Percentiles rank a stretch among this genome's conserved stretches.
Evolutionary conservation across 2,797 vertebrate species (phyloP).

Genomic region (Oreonectes daqikongensis): DNA sequence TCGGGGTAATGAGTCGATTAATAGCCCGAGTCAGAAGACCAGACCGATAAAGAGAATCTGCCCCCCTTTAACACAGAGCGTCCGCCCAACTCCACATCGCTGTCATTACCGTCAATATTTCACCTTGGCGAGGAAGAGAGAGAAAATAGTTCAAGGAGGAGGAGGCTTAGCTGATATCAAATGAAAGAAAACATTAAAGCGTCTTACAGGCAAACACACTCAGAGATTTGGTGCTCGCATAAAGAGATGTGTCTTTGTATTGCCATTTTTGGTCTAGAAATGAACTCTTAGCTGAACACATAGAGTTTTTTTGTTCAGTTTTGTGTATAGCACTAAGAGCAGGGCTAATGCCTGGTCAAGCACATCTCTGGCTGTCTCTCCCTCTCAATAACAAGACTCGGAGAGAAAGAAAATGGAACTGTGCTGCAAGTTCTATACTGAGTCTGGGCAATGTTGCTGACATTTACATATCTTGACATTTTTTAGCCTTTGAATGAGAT

Average conservation of each 20-base stretch:
- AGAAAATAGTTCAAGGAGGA: slow-evolving; percentile 38
- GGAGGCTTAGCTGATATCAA: slow-evolving; percentile 38
- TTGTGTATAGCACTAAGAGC: slow-evolving; percentile 14
- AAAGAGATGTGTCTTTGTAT: not conserved
- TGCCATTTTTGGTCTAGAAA: not conserved
- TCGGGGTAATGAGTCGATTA: slow-evolving; percentile 48
- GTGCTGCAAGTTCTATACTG: slow-evolving; percentile 13
- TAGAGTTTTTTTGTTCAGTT: not conserved
- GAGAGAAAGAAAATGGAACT: slow-evolving; percentile 1
- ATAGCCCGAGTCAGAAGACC: slow-evolving; percentile 42
- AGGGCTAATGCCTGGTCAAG: slow-evolving; percentile 31
- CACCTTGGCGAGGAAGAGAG: slow-evolving; percentile 35
- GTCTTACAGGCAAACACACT: slow-evolving; percentile 14
- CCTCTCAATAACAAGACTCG: slow-evolving; percentile 17
- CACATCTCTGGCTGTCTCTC: slow-evolving; percentile 15
- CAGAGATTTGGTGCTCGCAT: slow-evolving; percentile 16
- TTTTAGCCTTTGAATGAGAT: not conserved
- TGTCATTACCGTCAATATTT: slow-evolving; percentile 54
- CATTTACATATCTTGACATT: slow-evolving; percentile 8
- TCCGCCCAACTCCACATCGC: slow-evolving; percentile 16
- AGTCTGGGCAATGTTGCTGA: not conserved
- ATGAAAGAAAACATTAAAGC: slow-evolving; percentile 36
- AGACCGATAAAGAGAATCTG: not conserved
- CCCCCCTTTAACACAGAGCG: slow-evolving; percentile 3
- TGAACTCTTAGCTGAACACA: slow-evolving; percentile 18